A percentile compares a stretch with the other conserved stretches of the same genome.
These are phyloP conservation scores for Butorides virescens DNA, from an alignment of 2,113 vertebrate species.

Conservation along the genomic window DNA sequence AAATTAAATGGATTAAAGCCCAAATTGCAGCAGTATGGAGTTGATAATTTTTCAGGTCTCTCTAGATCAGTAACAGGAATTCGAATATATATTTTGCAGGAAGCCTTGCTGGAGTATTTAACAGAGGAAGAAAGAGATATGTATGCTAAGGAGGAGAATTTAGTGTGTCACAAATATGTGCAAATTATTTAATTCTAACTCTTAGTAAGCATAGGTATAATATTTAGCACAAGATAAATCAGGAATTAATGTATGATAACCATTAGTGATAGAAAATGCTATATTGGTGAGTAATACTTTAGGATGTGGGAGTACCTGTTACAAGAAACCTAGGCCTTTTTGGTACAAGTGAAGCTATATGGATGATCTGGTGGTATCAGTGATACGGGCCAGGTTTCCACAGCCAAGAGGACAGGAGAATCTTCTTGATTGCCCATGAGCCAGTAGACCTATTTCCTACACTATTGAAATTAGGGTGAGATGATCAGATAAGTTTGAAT, in stretches of 20 bases:
- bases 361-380: neutral
- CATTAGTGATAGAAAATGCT: neutral
- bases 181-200: neutral
- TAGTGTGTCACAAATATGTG: neutral
- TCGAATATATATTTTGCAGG: neutral
- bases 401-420: neutral
- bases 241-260: neutral
- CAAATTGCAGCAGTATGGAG: constrained; percentile 10
- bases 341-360: neutral
- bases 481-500: neutral
- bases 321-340: neutral
- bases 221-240: neutral
- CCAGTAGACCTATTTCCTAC: neutral
- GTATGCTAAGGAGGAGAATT: neutral
- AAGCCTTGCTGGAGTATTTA: neutral
- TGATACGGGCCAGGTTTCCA: neutral
- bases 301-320: neutral
- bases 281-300: neutral
- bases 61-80: neutral
- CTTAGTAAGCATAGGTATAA: neutral
- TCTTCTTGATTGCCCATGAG: neutral
- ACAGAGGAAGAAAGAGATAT: neutral
- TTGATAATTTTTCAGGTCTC: neutral
- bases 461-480: neutral
- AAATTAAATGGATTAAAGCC: constrained; percentile 6